These are phyloP conservation scores for Bathynomus jamesi DNA, from an alignment of 1,140 invertebrate species.

Conservation along the genomic window DNA sequence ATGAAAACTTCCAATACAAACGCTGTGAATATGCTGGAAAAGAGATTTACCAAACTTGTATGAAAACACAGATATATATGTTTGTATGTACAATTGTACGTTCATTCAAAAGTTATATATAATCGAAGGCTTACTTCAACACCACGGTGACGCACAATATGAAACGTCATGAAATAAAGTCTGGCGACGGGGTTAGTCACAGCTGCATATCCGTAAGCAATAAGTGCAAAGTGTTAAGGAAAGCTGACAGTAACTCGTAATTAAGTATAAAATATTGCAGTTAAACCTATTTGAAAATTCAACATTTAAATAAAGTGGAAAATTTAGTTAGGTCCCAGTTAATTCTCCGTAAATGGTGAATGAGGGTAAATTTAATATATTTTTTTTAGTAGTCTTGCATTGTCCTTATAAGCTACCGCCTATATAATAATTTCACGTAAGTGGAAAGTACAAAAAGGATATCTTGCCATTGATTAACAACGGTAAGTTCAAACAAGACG, in stretches of 20 bases:
- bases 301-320: not conserved
- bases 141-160: slow-evolving; percentile 50
- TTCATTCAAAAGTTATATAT: too few species aligned
- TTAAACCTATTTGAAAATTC: not conserved
- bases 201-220: slow-evolving; percentile 47
- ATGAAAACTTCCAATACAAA: slow-evolving; percentile 53
- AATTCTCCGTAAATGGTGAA: not conserved
- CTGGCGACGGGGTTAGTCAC: slow-evolving; percentile 46
- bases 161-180: slow-evolving; percentile 50
- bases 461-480: slow-evolving; percentile 55
- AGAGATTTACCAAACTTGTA: too few species aligned
- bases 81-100: too few species aligned
- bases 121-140: slow-evolving; percentile 47
- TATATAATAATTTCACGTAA: too few species aligned
- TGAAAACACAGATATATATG: too few species aligned
- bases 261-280: not conserved
- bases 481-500: slow-evolving; percentile 49
- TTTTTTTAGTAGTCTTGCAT: not conserved
- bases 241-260: not conserved
- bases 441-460: too few species aligned
- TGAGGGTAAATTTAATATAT: not conserved
- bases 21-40: slow-evolving; percentile 50
- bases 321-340: not conserved
- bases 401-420: too few species aligned
- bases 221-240: slow-evolving; percentile 37